Evolutionary conservation across 2,113 vertebrate species (phyloP), one percentile per base, ranked within the genome.

Genomic region (Centropus bengalensis): DNA sequence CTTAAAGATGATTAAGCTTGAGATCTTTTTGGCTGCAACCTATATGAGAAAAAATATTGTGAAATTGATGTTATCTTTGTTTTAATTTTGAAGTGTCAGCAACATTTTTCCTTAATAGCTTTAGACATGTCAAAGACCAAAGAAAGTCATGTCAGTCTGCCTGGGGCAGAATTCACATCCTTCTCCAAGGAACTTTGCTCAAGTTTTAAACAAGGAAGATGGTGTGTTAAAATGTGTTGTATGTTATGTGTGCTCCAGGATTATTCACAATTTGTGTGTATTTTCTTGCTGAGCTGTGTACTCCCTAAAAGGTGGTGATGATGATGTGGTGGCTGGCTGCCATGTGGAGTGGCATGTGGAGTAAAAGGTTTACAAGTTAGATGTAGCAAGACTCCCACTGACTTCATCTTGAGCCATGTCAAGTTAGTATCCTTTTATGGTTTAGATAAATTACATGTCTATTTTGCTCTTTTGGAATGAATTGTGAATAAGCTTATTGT

Each of bases 401-500:
- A 96, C 69, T 92, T 89, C 45, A 55, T 96, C 70, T 96, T 78
- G 64, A 77, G 69, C 82, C 91, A 68, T 89, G 96, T 96, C 71
- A 96, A 97, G 55, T 91, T 96, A 92, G 96, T 77, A 91, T 94
- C 96, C 97, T 95, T 98, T 98, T 98, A 97, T 96, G 93, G 86
- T 95, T 97, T 97, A 97, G 95, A 98, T 97, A 98, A 97, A 97
- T 97, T 97, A 96, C 96, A 97, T 71, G 95, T 95, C 96, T 90
- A 94, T 97, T 98, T 97, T 97, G 79, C 96, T 97, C 93, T 94
- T 97, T 88, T 94, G 80, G 14, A 93, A 96, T 97, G 95, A 98
- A 97, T 98, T 95, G 97, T 98, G 97, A 98, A 98, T 98, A 97
- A 96, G 81, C 36, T 96, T 76, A 96, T 98, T 98, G 97, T 98